A percentile compares a stretch with the other conserved stretches of the same genome.
phyloP scores from a whole-genome alignment of 1,140 invertebrate genomes.

The Thaumatotibia leucotreta region DNA sequence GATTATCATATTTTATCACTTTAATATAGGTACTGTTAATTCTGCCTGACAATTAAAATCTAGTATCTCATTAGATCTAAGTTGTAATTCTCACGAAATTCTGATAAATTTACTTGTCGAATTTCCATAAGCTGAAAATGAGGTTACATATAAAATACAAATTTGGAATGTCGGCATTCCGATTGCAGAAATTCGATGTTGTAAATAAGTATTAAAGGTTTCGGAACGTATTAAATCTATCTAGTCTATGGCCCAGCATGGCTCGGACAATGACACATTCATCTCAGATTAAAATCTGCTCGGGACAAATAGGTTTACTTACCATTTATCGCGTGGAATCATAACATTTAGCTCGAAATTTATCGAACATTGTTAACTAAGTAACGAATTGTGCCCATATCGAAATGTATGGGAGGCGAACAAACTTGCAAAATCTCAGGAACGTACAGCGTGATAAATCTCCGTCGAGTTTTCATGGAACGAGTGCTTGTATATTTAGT shows the following conservation, averaged over 20 bases:
- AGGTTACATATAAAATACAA: constrained; percentile 10
- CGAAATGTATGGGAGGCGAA: constrained; percentile 8
- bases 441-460: constrained; percentile 10
- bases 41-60: neutral
- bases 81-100: neutral
- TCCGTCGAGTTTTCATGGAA: constrained; percentile 4
- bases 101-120: neutral
- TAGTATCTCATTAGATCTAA: neutral
- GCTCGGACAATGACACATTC: constrained; percentile 48
- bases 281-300: constrained; percentile 56
- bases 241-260: constrained; percentile 25
- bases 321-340: constrained; percentile 3
- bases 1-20: neutral
- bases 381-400: constrained; percentile 5
- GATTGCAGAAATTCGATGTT: constrained; percentile 3
- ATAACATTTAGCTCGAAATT: constrained; percentile 11
- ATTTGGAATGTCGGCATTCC: neutral
- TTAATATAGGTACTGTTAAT: neutral
- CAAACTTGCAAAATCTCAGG: constrained; percentile 2
- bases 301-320: constrained; percentile 45
- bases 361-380: constrained; percentile 11
- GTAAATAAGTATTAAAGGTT: constrained; percentile 19
- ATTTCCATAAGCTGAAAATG: constrained; percentile 2
- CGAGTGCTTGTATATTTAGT: neutral
- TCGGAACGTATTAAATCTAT: constrained; percentile 23